A percentile compares a stretch with the other conserved stretches of the same genome.
These are phyloP conservation scores for Autographa gamma DNA, from an alignment of 2,888 invertebrate species.

Conservation along the genomic window DNA sequence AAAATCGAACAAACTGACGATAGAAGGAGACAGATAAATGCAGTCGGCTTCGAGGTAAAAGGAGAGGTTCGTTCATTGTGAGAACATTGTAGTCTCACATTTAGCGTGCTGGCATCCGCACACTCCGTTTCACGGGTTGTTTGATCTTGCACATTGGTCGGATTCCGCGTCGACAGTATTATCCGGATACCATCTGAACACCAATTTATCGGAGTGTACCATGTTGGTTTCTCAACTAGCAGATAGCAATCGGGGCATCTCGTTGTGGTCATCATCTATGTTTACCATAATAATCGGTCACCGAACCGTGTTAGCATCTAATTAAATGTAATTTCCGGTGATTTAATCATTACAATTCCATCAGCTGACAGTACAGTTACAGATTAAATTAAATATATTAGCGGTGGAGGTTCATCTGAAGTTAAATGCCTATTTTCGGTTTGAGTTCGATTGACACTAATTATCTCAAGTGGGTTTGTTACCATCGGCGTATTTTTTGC, in stretches of 20 bases:
- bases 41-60: slow-evolving; percentile 50
- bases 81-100: slow-evolving; percentile 64
- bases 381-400: slow-evolving; percentile 52
- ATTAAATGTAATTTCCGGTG: slow-evolving; percentile 79
- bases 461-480: slow-evolving; percentile 48
- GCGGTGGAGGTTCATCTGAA: slow-evolving; percentile 35
- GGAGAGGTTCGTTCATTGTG: slow-evolving; percentile 61
- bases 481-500: slow-evolving; percentile 50
- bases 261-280: slow-evolving; percentile 59
- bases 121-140: slow-evolving; percentile 65
- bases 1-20: slow-evolving; percentile 77
- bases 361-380: slow-evolving; percentile 61
- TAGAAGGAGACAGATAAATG: slow-evolving; percentile 64
- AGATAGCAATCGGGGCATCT: slow-evolving; percentile 52
- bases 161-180: slow-evolving; percentile 64
- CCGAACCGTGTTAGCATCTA: slow-evolving; percentile 68
- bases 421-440: slow-evolving; percentile 40
- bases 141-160: slow-evolving; percentile 69
- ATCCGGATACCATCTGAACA: slow-evolving; percentile 53
- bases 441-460: slow-evolving; percentile 37
- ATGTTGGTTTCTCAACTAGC: slow-evolving; percentile 56
- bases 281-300: slow-evolving; percentile 67
- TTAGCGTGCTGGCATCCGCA: slow-evolving; percentile 69
- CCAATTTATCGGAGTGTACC: slow-evolving; percentile 46
- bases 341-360: slow-evolving; percentile 72